A percentile compares a stretch with the other conserved stretches of the same genome.
These are phyloP conservation scores for Porites evermanni DNA, from an alignment of 92 coral and sea anemone genomes.

Conservation along the genomic window DNA sequence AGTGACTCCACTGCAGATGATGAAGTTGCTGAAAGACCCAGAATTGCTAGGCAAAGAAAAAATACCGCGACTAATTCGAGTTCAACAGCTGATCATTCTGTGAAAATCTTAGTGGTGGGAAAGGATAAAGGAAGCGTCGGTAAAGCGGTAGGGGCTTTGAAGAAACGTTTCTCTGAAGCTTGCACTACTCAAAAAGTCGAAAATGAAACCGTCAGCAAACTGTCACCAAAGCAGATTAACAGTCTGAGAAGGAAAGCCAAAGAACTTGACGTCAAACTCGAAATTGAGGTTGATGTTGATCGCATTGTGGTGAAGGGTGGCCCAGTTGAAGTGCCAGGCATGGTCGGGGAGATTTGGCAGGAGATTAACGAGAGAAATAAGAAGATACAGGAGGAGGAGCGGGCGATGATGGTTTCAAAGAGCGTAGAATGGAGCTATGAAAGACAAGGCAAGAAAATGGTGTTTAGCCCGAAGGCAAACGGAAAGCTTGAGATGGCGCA, in stretches of 20 bases:
- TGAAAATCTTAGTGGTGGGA: neutral
- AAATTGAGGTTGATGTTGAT: constrained; percentile 2
- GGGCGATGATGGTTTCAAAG: constrained; percentile 62
- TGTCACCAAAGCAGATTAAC: constrained; percentile 47
- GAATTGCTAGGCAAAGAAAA: neutral
- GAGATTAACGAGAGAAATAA: constrained; percentile 62
- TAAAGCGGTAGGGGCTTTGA: neutral
- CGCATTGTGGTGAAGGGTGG: constrained; percentile 67
- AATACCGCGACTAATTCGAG: neutral
- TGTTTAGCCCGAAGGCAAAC: constrained; percentile 64
- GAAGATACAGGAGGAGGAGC: constrained; percentile 62
- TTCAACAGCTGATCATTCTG: neutral
- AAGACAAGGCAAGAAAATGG: constrained; percentile 23
- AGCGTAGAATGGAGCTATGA: constrained; percentile 73
- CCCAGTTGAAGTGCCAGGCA: constrained; percentile 57
- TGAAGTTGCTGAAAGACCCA: neutral
- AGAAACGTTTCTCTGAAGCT: constrained; percentile 34
- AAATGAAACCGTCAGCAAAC: constrained; percentile 48
- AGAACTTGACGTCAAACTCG: neutral
- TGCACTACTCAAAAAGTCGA: constrained; percentile 61
- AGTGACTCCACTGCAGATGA: neutral
- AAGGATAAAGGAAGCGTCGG: neutral
- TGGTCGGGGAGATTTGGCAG: constrained; percentile 66
- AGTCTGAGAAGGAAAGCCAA: constrained; percentile 22
- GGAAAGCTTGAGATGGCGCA: constrained; percentile 80